phyloP scores from a whole-genome alignment of 2,797 vertebrate genomes.

The Triplophysa bombifrons region DNA sequence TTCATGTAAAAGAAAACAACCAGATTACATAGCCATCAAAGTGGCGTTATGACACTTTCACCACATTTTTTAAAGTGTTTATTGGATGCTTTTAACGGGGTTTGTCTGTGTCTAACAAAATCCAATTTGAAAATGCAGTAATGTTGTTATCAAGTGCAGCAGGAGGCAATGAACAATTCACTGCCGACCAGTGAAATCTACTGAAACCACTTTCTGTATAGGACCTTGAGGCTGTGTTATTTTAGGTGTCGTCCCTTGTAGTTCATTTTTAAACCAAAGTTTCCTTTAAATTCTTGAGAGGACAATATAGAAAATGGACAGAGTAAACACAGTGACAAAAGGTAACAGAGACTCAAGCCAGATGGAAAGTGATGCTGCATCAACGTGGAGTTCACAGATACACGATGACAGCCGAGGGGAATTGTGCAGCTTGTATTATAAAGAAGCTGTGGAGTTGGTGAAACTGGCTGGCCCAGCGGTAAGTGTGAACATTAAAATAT shows the following conservation, averaged over 20 bases:
- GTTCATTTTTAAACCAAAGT: not conserved
- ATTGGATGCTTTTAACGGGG: too few species aligned
- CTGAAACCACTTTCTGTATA: not conserved
- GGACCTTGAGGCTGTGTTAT: too few species aligned
- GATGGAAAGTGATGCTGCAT: conserved; percentile 13
- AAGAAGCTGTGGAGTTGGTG: conserved; percentile 63
- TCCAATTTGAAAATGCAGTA: too few species aligned
- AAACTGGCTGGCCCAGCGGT: conserved; percentile 74
- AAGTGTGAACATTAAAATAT: conserved; percentile 34
- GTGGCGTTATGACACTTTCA: too few species aligned
- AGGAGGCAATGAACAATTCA: too few species aligned
- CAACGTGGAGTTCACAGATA: conserved; percentile 21
- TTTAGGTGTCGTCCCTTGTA: not conserved
- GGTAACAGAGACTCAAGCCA: conserved; percentile 15
- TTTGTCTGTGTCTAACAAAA: too few species aligned
- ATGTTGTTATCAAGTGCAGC: too few species aligned
- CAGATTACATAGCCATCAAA: too few species aligned
- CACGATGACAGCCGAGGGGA: conserved; percentile 62
- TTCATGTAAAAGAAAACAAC: too few species aligned
- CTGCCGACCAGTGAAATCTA: too few species aligned
- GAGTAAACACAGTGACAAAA: conserved; percentile 13
- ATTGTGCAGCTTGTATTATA: conserved; percentile 59
- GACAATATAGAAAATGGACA: conserved; percentile 17
- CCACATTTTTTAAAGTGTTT: too few species aligned
- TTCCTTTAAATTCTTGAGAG: too few species aligned